Evolutionary conservation across 2,888 invertebrate species (phyloP).

Genomic region (Pandemis cinnamomeana): DNA sequence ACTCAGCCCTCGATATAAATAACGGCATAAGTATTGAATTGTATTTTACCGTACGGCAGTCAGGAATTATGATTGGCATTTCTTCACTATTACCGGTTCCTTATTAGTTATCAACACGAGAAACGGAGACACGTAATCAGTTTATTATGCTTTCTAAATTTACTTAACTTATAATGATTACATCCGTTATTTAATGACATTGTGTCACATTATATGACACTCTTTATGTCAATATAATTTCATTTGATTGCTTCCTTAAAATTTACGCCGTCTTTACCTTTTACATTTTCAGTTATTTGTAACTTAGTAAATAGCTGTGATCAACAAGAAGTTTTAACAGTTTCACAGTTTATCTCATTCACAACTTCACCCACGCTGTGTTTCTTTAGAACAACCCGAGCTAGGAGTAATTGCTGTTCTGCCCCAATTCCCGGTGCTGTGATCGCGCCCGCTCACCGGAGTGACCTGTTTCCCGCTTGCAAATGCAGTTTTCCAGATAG

Average conservation of each 20-base stretch:
- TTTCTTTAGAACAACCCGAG: not conserved
- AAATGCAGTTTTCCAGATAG: constrained; percentile 37
- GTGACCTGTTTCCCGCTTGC: constrained; percentile 53
- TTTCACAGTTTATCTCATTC: not conserved
- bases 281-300: no score
- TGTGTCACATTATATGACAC: not conserved
- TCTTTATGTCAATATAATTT: not conserved
- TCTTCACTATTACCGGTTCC: not conserved
- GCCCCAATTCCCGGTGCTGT: constrained; percentile 68
- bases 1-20: no score
- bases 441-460: constrained; percentile 44
- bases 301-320: not conserved
- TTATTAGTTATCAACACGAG: constrained; percentile 2
- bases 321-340: not conserved
- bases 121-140: constrained; percentile 2
- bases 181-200: not conserved
- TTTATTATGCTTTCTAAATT: not conserved
- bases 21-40: not conserved
- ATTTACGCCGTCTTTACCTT: no score
- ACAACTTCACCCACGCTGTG: not conserved
- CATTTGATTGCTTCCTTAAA: no score
- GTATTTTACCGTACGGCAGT: not conserved
- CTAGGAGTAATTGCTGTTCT: constrained; percentile 69
- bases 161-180: not conserved
- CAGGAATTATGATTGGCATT: not conserved